Evolutionary conservation across 2,113 vertebrate genomes (phyloP).

Genomic region (Neolamprologus sp.): DNA sequence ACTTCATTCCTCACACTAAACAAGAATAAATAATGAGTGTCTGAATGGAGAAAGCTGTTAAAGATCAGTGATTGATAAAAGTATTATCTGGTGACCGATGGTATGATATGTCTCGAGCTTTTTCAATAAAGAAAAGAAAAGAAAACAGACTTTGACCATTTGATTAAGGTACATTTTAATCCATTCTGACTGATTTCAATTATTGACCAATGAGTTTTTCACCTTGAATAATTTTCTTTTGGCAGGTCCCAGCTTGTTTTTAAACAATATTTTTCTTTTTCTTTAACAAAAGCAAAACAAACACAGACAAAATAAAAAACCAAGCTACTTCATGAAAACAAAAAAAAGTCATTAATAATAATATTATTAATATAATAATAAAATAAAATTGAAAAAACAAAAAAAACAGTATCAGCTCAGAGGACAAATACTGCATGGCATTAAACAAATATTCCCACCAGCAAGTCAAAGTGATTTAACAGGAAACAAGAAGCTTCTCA

Average conservation of each 20-base stretch:
- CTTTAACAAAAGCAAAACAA: neutral
- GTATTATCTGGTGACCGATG: neutral
- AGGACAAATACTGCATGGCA: neutral
- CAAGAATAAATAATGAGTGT: neutral
- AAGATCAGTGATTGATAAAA: neutral
- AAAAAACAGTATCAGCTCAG: neutral
- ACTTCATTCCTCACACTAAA: neutral
- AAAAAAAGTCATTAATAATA: neutral
- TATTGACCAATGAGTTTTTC: neutral
- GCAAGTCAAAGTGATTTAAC: neutral
- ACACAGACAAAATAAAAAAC: neutral
- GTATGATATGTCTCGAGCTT: neutral
- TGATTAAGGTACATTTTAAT: neutral
- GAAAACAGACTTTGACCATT: neutral
- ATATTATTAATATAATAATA: neutral
- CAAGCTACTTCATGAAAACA: neutral
- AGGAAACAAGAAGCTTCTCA: neutral
- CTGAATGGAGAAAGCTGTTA: neutral
- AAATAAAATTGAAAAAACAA: neutral
- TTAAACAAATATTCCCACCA: neutral
- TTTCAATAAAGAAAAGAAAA: neutral
- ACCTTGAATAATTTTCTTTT: neutral
- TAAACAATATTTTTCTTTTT: neutral
- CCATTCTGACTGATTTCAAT: neutral
- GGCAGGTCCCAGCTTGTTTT: neutral